Evolutionary conservation across 2,113 vertebrate species (phyloP), one percentile per base, ranked within the genome.

Genomic region (Cephalopterus ornatus): DNA sequence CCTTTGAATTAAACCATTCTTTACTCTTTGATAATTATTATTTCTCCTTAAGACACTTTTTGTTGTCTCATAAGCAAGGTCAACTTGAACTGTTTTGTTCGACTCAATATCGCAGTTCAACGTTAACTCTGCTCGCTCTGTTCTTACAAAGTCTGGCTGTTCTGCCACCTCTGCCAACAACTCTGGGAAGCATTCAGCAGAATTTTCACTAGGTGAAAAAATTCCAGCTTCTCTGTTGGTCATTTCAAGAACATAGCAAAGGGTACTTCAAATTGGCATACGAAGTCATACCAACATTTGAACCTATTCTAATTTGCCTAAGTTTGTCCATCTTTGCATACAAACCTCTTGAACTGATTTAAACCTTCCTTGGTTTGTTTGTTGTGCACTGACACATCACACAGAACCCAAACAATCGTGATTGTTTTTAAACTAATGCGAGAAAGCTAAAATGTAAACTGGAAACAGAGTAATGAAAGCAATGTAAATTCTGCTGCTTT

Each of bases 1-100:
- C 81, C 95, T 97, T 97, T 96, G 95, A 97, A 98, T 97, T 95
- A 97, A 97, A 89, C 89, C 77, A 79, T 97, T 98, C 96, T 97
- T 98, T 95, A 76, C 94, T 96, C 94, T 97, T 94, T 85, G 93
- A 97, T 97, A 97, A 97, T 94, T 95, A 89, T 81, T 95, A 88
- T 97, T 97, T 97, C 97, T 97, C 95, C 89, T 97, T 96, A 96
- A 96, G 97, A 97, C 93, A 79, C 93, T 94, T 96, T 97, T 50
- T 94, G 97, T 95, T 96, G 94, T 92, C 95, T 96, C 73, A 58
- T 92, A 94, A 77, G 85, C 62, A 89, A 97, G 97, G 96, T 97
- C 97, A 97, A 70, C 89, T 76, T 95, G 95, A 97, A 97, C 96
- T 92, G 79, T 46, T 85, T 95, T 79, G 82, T 91, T 78, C 56